phyloP scores from a whole-genome alignment of 2,113 vertebrate species.

The Lagopus muta region DNA sequence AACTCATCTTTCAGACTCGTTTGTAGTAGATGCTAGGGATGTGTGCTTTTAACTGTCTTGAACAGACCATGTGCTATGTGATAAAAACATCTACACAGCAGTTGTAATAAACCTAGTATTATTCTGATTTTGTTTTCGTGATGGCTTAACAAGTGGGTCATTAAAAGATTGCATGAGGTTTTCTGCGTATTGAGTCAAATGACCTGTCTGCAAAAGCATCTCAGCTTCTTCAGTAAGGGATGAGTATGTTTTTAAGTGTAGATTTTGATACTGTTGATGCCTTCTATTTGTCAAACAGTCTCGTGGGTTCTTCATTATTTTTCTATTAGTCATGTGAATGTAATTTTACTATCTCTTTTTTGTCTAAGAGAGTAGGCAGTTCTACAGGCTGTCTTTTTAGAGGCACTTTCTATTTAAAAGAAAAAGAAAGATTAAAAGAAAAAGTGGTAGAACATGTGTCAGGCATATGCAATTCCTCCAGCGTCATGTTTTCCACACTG shows the following conservation, averaged over 20 bases:
- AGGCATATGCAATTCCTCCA: constrained; percentile 57
- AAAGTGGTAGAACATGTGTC: constrained; percentile 26
- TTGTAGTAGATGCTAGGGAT: not conserved
- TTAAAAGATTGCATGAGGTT: not conserved
- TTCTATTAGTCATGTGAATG: not conserved
- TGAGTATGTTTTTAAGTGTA: not conserved
- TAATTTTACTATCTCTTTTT: not conserved
- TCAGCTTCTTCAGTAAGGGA: not conserved
- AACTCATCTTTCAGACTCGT: not conserved
- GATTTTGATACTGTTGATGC: constrained; percentile 36
- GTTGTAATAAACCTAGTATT: not conserved
- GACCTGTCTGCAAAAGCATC: not conserved
- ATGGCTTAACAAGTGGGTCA: not conserved
- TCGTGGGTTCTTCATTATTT: not conserved
- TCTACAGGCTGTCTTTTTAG: constrained; percentile 3
- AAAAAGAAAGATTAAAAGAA: not conserved
- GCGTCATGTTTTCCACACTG: constrained; percentile 63
- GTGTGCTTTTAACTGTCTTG: not conserved
- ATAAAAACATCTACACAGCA: not conserved
- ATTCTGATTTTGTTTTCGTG: constrained; percentile 19
- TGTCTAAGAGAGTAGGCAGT: not conserved
- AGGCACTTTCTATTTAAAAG: not conserved
- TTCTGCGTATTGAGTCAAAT: constrained; percentile 45
- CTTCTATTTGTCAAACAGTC: not conserved
- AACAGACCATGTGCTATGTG: not conserved